Base-by-base conservation (phyloP, 1,140 invertebrate genomes). In the Mylabris phalerata region DNA sequence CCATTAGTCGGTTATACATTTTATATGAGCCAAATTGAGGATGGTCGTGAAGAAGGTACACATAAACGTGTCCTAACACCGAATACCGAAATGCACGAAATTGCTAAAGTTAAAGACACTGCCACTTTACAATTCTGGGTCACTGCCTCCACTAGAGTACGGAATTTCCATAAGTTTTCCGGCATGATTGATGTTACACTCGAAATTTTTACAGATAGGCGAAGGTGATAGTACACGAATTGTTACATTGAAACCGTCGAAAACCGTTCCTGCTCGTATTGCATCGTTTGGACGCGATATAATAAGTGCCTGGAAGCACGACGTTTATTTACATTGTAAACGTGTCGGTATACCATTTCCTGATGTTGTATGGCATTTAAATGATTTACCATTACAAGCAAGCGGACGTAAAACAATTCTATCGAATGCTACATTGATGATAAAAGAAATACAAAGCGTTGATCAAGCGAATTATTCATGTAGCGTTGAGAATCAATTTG, bases 381-480 rank as follows among this genome's bases (percentile, higher is more conserved):
- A 87, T 66, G 84, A 85, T 1, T 81, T 83, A 45, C 75, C 80
- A 40, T 76, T 89, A 47, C 87, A 89, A 67, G 80, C 84, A 10
- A 87, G 83, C n/a, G 74, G 80, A 81, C 13, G 87, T 79, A 24
- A 73, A 80, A 0, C 77, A 83, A 57, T 84, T 84, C 60, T 85
- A 82, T 7, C 79, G 84, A 40, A 82, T 81, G 55, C 78, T 68
- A 62, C 85, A 85, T 60, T 87, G 84, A 79, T 86, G 50, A 87
- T 92, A 42, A 82, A 83, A 71, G 83, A 87, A 60, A 80, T 86
- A 9, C 88, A 92, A 71, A 81, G 86, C 65, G 81, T 81, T 19
- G 89, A 92, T 72, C 86, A 87, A 68, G 92, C 92, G n/a, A 93
- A 95, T 77, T 95, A 95, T 71, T 88, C 91, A 2, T 97, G 93